A percentile compares a stretch with the other conserved stretches of the same genome.
These are phyloP conservation scores for Channallabes apus DNA, from an alignment of 2,797 vertebrate species.

Conservation along the genomic window DNA sequence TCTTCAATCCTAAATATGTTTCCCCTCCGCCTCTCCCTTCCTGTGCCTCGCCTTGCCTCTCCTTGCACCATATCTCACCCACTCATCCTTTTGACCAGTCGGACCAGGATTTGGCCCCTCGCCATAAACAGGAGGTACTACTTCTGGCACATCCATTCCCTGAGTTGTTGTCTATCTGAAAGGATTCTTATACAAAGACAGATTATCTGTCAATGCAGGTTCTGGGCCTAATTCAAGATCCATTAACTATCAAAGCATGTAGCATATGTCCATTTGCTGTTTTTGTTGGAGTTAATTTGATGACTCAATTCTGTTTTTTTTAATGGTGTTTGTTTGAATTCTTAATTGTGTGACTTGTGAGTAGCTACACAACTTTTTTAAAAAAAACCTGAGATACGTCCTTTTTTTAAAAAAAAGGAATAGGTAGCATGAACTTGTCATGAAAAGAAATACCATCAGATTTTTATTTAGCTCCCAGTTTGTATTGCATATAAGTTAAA, in stretches of 20 bases:
- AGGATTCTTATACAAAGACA: conserved; percentile 48
- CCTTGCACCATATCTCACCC: conserved; percentile 51
- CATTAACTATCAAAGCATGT: conserved; percentile 47
- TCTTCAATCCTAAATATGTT: conserved; percentile 65
- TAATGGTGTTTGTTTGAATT: neutral
- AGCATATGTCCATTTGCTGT: conserved; percentile 40
- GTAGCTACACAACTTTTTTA: neutral
- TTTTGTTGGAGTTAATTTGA: neutral
- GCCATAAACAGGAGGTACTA: conserved; percentile 98
- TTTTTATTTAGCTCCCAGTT: neutral
- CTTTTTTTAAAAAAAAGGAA: neutral
- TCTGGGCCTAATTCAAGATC: conserved; percentile 30
- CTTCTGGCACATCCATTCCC: conserved; percentile 59
- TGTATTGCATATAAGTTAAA: neutral
- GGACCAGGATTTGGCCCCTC: conserved; percentile 92
- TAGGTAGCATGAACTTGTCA: neutral
- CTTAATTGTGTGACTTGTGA: neutral
- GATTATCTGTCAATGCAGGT: conserved; percentile 39
- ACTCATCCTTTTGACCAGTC: conserved; percentile 74
- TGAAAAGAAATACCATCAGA: neutral
- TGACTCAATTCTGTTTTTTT: neutral
- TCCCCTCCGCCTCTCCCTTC: conserved; percentile 52
- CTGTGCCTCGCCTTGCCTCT: conserved; percentile 61
- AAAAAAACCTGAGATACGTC: neutral
- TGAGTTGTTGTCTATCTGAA: conserved; percentile 56